Base-by-base conservation (phyloP, 2,113 vertebrate genomes). In the Eleginops maclovinus region DNA sequence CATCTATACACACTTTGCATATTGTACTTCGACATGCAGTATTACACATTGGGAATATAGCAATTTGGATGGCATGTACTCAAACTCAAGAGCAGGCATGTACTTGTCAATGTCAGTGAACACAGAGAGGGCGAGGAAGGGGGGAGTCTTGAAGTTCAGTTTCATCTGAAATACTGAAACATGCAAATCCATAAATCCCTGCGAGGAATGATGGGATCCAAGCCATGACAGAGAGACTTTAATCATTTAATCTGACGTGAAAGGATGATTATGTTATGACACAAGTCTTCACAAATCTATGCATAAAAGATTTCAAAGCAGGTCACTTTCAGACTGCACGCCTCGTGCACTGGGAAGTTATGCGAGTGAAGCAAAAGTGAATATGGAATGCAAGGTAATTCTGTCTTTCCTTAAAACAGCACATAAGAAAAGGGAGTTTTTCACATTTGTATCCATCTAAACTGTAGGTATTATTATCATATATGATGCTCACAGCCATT, bases 141-240 rank as follows among this genome's bases (percentile, higher is more conserved):
- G 26, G 47, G 21, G 67, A 49, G 72, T 83, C 77, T 82, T 77
- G 44, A 81, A 78, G 78, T 88, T 82, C 54, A 76, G 44, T 79
- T 69, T 77, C 44, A 73, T 72, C 24, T 54, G 19, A 66, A 77
- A 79, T 75, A 54, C 81, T 43, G 72, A 79, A 89, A 81, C 70
- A 84, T 82, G 84, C 79, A 91, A 90, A 90, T 90, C 87, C 77
- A 90, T 81, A 88, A 90, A 89, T 88, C 85, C 84, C 72, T 40
- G 9, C 0, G 12, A 58, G 77, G 77, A 91, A 77, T 72, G 76
- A 85, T 49, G 67, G 69, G 69, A 84, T 81, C 68, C 21, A 43
- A 6, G 4, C 24, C 50, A 62, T 64, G 28, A 59, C 44, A 60
- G 16, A 43, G 56, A 24, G 78, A 70, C 36, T 77, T 60, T 84